These are phyloP conservation scores for Elysia crispata DNA, from an alignment of 2,888 invertebrate species.

Conservation along the genomic window DNA sequence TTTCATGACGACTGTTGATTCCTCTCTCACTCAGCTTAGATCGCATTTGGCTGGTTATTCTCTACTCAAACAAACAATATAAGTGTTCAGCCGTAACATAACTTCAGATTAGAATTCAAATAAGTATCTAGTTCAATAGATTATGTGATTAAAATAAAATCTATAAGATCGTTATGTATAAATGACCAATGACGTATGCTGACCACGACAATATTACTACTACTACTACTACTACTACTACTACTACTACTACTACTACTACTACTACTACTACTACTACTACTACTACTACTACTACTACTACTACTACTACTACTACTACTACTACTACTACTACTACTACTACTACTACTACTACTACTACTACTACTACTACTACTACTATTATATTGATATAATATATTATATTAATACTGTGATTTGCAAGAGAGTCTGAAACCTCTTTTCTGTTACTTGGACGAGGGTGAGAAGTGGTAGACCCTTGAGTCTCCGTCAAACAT, in stretches of 20 bases:
- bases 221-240: conserved; percentile 4
- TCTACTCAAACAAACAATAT: neutral
- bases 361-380: conserved; percentile 9
- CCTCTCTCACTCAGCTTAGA: neutral
- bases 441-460: too few species aligned
- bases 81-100: neutral
- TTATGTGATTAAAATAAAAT: too few species aligned
- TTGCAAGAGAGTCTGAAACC: too few species aligned
- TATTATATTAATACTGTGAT: neutral
- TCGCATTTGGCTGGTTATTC: neutral
- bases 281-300: conserved; percentile 9
- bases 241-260: conserved; percentile 9
- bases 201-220: too few species aligned
- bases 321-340: conserved; percentile 9
- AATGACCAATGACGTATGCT: too few species aligned
- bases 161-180: too few species aligned
- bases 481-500: too few species aligned
- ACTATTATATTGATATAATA: neutral
- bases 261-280: conserved; percentile 9
- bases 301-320: conserved; percentile 4
- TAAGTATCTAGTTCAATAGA: too few species aligned
- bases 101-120: too few species aligned
- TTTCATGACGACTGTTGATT: neutral
- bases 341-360: conserved; percentile 9
- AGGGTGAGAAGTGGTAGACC: too few species aligned